Evolutionary conservation across 2,888 invertebrate species (phyloP), one percentile per base, ranked within the genome.

Genomic region (Oxystoma pomonae): DNA sequence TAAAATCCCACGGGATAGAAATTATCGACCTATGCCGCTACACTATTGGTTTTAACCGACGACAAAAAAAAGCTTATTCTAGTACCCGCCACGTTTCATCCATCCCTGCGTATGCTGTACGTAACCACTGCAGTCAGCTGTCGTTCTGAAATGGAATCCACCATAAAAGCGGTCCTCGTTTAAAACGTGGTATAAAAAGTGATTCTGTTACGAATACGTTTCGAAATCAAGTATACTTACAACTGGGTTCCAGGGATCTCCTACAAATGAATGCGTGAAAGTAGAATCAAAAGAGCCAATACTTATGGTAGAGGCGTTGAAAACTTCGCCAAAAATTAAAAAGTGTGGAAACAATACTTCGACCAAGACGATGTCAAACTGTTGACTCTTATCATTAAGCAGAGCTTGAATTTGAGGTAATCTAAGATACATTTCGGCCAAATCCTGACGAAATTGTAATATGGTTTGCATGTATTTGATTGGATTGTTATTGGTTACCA

Each of bases 281-380:
- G 49, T 60, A 0, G 62, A 20, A 50, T 70, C 72, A 16, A 70
- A 53, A 0, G 73, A 71, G n/a, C 61, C 60, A 1, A 73, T 18
- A 20, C 62, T 67, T 57, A 74, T 73, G n/a, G 68, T 67, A 0
- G 72, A 71, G 17, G 65, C 64, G 7, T 71, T 66, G 61, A 71
- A 74, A n/a, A 61, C 61, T 50, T 70, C 70, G 21, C 69, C 70
- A 55, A 75, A 71, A 16, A 69, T 72, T 5, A 68, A 35, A 35
- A 3, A 35, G 5, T 35, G 62, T 0, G 70, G 69, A 60, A 65
- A 65, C 12, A 67, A 49, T 50, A 64, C 59, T 63, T 75, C 75
- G 5, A 67, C 67, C 16, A 75, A 70, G 5, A 75, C 61, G 16
- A 75, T 55, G 65, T 75, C 75, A 55, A 75, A 75, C 16, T 68